Evolutionary conservation across 2,797 vertebrate species (phyloP), one percentile per base, ranked within the genome.

Genomic region (Australoheros facetus): DNA sequence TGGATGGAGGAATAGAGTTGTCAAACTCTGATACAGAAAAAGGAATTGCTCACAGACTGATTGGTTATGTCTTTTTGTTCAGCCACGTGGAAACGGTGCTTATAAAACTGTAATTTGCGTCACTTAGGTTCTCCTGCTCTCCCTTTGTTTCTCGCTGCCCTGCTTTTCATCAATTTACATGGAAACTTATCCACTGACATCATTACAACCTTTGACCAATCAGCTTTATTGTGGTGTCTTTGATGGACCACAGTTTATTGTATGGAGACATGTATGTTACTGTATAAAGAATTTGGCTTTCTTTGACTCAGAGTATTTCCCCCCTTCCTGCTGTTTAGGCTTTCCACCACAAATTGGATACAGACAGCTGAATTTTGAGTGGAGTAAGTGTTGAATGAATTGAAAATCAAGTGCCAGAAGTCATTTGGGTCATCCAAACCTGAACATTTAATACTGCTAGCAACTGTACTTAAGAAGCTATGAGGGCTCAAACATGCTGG

Each of bases 181-280:
- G 69, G 73, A 86, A 86, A 88, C 56, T 39, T 7, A 0, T 2
- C 0, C 7, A 5, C 17, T 82, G 77, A 81, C 75, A 76, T 71
- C 48, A 77, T 21, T 58, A 48, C 37, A 71, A 39, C 59, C 34
- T 75, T 84, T 79, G 59, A 51, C 51, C 59, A 51, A 51, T 77
- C 10, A 74, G 8, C 69, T 87, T 23, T 79, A 39, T 23, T 73
- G 59, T 55, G 39, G 39, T 69, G 58, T 77, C 21, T 76, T 85
- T 72, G 51, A 73, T 85, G 39, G 66, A 71, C 30, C 54, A 62
- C 23, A 37, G 51, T 45, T 45, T 26, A 66, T 2, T 19, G 42
- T 39, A 71, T 64, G 8, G 4, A 71, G 32, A 48, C 62, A 39
- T 56, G 4, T 26, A 19, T 34, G 14, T 23, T 19, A 34, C 9